Percentiles rank a stretch among this genome's conserved stretches.
Conservation (phyloP, 2,797 vertebrate species). For the Poliocrania exsul region DNA sequence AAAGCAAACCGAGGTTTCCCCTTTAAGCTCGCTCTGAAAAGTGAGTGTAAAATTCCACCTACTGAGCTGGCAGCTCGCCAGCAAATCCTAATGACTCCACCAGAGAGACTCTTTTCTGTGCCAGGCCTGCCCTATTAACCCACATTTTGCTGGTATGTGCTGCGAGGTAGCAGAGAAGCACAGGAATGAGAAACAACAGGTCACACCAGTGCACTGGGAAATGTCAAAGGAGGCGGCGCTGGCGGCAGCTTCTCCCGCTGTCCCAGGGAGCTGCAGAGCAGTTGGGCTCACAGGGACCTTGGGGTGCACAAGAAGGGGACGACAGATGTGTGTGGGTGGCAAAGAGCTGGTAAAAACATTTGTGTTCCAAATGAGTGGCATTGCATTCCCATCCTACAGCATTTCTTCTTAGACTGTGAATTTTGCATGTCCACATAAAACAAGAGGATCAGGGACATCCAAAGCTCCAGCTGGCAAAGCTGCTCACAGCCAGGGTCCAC, state of each 20-base stretch:
- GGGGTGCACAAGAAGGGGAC: not conserved
- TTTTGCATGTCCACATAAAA: not conserved
- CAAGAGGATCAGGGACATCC: not conserved
- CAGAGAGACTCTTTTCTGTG: constrained; percentile 9
- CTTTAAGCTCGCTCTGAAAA: constrained; percentile 45
- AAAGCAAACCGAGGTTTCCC: not conserved
- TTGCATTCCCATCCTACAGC: not conserved
- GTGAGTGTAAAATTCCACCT: constrained; percentile 35
- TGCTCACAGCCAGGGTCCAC: not conserved
- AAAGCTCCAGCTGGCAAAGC: not conserved
- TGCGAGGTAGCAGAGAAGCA: not conserved
- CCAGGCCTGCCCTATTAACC: constrained; percentile 55
- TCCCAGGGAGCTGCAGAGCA: not conserved
- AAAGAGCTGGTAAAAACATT: not conserved
- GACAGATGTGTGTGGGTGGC: not conserved
- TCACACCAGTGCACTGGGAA: fast-evolving
- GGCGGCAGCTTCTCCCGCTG: fast-evolving
- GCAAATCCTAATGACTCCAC: constrained; percentile 27
- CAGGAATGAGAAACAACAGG: fast-evolving
- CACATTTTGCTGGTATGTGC: constrained; percentile 3
- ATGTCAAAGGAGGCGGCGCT: fast-evolving
- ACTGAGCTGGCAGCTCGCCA: constrained; percentile 26
- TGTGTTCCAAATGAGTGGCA: not conserved
- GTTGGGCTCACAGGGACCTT: not conserved
- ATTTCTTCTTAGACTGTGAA: not conserved